Base-by-base conservation (phyloP, 2,113 vertebrate species). In the Nothocercus nigrocapillus region DNA sequence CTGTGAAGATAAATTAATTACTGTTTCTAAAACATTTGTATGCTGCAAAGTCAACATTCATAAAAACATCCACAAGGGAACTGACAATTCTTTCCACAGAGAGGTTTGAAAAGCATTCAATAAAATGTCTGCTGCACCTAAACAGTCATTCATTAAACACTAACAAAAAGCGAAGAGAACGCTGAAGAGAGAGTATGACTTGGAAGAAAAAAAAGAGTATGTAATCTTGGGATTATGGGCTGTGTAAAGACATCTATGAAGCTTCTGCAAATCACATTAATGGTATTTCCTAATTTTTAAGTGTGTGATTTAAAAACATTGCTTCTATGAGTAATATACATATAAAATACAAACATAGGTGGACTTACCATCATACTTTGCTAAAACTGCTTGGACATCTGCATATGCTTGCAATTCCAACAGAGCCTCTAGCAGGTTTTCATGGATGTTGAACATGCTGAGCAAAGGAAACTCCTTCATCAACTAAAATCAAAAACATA, bases 401-500 rank as follows among this genome's bases (percentile, higher is more conserved):
- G 99, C 99, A 96, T 99, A 99, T 7, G 99, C 99, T 96, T 99
- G 99, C 75, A 99, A 98, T 93, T 99, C 99, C 95, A 99, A 97
- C 72, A 99, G 98, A 25, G 99, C 99, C 98, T 99, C 99, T 97
- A 99, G 98, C 90, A 99, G 98, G 96, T 99, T 99, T 97, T 99
- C 99, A 22, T 99, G 99, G 96, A 99, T 99, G 95, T 99, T 99
- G 98, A 99, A 99, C 99, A 99, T 99, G 97, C 99, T 99, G 96
- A 99, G 98, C 94, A 99, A 98, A 96, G 99, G 99, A 97, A 99
- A 99, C 97, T 99, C 99, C 98, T 99, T 99, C 99, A 99, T 99
- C 98, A 99, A 96, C 99, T 99, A 97, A 95, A 98, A 98, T 97
- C 97, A 97, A 97, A 77, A 90, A 96, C 69, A 96, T 13, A 88